Evolutionary conservation across 2,797 vertebrate species (phyloP), one percentile per base, ranked within the genome.

Genomic region (Sternarchorhynchus goeldii): DNA sequence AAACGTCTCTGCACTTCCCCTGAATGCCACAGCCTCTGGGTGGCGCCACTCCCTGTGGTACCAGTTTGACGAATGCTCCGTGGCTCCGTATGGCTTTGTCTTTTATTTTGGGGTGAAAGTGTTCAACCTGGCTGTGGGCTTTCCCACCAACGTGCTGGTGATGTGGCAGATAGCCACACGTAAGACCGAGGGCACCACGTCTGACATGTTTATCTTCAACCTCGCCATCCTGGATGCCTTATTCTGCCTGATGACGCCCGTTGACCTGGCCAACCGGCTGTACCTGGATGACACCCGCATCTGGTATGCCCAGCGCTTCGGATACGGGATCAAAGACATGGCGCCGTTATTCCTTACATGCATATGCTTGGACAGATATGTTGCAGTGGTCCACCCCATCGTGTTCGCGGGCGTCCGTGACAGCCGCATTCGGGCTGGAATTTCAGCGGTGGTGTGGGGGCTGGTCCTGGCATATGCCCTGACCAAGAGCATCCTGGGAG

Each of bases 291-390:
- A 91, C 76, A 5, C 32, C 0, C 39, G 70, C 0, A 72, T 93
- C 66, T 92, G 91, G 92, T 88, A 86, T 69, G 84, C 90, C 55
- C 89, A 90, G 80, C 87, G 86, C 60, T 92, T 94, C 0, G 85
- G 90, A 0, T 93, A 93, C 0, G 92, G 92, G 0, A 17, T 93
- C 69, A 94, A 94, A 64, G 92, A 93, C 53, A 63, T 84, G 0
- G 88, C 91, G 0, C 91, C 91, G 0, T 84, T 93, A 6, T 93
- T 93, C 76, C 88, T 94, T 71, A 90, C 91, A 67, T 93, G 92
- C 32, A 92, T 94, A 74, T 92, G 91, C 64, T 57, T 93, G 17
- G 92, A 94, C 79, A 91, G 92, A 75, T 93, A 94, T 74, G 29
- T 90, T 3, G 93, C 93, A 0, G 93, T 93, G 75, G 92, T 92